Conservation (phyloP, 2,113 vertebrate species). For the Corydoras maculifer region DNA sequence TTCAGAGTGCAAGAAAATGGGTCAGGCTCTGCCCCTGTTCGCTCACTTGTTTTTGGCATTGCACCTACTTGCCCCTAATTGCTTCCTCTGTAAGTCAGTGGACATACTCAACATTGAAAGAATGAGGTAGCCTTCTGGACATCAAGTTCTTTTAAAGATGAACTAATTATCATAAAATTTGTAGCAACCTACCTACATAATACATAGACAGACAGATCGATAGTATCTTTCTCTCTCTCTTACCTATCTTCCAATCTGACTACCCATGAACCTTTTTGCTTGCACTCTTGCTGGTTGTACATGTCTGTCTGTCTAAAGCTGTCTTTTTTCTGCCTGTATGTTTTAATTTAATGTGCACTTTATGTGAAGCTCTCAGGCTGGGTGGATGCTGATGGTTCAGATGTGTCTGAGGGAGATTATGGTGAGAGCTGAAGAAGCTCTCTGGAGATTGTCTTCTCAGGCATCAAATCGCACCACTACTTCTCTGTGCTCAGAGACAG, state of each 20-base stretch:
- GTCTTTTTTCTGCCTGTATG: slow-evolving; percentile 13
- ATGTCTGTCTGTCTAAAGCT: not conserved
- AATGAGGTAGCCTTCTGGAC: slow-evolving; percentile 35
- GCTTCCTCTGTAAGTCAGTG: slow-evolving; percentile 26
- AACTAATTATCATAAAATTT: slow-evolving; percentile 30
- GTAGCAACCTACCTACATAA: not conserved
- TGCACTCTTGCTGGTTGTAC: no score
- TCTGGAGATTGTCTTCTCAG: slow-evolving; percentile 38
- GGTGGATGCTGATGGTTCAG: slow-evolving; percentile 8
- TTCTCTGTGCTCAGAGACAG: slow-evolving; percentile 48
- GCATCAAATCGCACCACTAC: slow-evolving; percentile 55
- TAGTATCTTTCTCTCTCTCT: no score
- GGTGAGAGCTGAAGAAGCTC: slow-evolving; percentile 38
- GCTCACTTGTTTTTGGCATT: slow-evolving; percentile 55
- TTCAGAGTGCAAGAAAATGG: slow-evolving; percentile 44
- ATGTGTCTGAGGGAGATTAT: slow-evolving; percentile 1
- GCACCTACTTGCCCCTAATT: slow-evolving; percentile 36
- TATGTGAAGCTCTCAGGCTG: slow-evolving; percentile 9
- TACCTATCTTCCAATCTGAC: no score
- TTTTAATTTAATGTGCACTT: slow-evolving; percentile 33
- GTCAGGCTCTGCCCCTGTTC: slow-evolving; percentile 58
- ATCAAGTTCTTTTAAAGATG: slow-evolving; percentile 10
- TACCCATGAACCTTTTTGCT: no score
- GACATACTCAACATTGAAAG: slow-evolving; percentile 11
- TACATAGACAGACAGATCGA: no score